Evolutionary conservation across 1,140 invertebrate genomes (phyloP), one percentile per base, ranked within the genome.

Genomic region (Drosophila albomicans): DNA sequence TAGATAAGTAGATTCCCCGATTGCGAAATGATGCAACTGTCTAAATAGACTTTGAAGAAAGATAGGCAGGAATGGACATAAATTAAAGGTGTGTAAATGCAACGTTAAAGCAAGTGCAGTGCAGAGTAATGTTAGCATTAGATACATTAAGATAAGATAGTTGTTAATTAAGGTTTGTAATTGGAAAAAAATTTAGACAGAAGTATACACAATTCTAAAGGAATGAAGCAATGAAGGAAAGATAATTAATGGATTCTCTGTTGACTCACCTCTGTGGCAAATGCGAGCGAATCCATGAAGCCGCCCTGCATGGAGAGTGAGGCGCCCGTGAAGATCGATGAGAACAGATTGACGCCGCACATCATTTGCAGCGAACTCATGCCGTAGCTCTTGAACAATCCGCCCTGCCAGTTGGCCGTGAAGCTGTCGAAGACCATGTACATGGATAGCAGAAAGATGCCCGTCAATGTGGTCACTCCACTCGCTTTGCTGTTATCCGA

Each of bases 401-500:
- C 96, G 78, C 96, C 96, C 94, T 99, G 99, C 98, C 98, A 99
- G 93, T 99, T 99, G 57, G 98, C 97, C 7, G 99, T 99, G 93
- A 99, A 99, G 93, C 98, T 98, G 93, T 99, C 99, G 93, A 98
- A 98, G 46, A 95, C 93, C 95, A 99, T 97, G 93, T 99, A 99
- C 61, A 96, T 95, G 72, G 95, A 94, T 73, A 99, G 94, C 67
- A 99, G 95, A 67, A 98, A 94, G 20, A 98, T 92, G 45, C 99
- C 99, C 11, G 98, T 98, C 54, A 97, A 91, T 25, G 97, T 98
- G n/a, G 97, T 98, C 6, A 95, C 94, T 5, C 94, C 94, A 78
- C 93, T 93, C 63, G 94, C 93, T 77, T 94, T 94, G 58, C 93
- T 92, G 74, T 93, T 92, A 71, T 95, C 94, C 45, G 93, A 92